Evolutionary conservation across 2,888 invertebrate genomes (phyloP), one percentile per base, ranked within the genome.

Genomic region (Synanthedon andrenaeformis): DNA sequence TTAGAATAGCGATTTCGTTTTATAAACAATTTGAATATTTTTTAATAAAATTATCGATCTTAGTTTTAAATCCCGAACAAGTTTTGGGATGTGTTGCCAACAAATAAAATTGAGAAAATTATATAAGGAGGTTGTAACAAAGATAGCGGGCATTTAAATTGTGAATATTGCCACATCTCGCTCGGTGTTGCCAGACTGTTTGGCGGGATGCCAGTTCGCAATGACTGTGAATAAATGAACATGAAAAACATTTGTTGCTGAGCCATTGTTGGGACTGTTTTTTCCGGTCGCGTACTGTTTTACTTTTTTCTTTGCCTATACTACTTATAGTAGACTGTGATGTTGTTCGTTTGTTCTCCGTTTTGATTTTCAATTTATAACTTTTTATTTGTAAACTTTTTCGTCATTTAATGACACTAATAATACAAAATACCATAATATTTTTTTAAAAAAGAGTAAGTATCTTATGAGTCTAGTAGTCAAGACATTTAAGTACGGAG

Each of bases 231-330:
- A 76, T 72, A 72, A 75, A 76, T 72, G 73, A 70, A 73, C 70
- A 64, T 62, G 69, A 70, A 72, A 74, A 74, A 74, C 69, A 71
- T 75, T 75, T 70, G 70, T 72, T 69, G 63, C 63, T 62, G 57
- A 55, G 57, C 67, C 56, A 67, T 70, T 69, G 69, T 70, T 57
- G 42, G 42, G 57, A 55, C 55, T 67, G 61, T 68, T 67, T 67
- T 66, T 67, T 63, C 62, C 60, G 59, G 59, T 59, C 53, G 55
- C 56, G 35, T 50, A 52, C 54, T 50, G 56, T 54, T 51, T 61
- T 61, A 61, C 59, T 62, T 56, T 57, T 56, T 51, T 52, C 42
- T 57, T 57, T 58, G 35, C 35, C 6, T 35, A 35, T 35, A 35
- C 35, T 35, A 35, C 28, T 28, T 6, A 28, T 5, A 28, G 3